phyloP scores from a whole-genome alignment of 2,888 invertebrate genomes.

The Sphecodes monilicornis region DNA sequence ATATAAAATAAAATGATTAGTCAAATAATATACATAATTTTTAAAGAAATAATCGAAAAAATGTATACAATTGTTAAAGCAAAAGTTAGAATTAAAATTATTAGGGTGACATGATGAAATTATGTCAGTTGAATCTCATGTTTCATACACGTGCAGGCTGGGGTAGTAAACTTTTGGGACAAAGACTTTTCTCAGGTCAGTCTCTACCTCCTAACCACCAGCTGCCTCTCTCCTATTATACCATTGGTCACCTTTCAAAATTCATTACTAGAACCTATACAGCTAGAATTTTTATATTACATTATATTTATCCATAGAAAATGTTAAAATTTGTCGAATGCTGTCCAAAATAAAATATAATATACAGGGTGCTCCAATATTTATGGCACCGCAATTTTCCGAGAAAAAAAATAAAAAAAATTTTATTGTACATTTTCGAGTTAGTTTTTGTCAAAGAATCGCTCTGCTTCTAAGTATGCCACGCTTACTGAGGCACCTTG shows the following conservation, averaged over 20 bases:
- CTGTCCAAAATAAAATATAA: neutral
- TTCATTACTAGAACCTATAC: slow-evolving; percentile 38
- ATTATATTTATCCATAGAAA: neutral
- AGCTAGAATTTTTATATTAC: neutral
- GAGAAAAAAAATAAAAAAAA: neutral
- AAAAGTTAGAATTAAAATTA: neutral
- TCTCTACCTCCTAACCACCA: slow-evolving; percentile 74
- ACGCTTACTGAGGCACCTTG: neutral
- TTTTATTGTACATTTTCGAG: neutral
- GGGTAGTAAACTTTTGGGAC: slow-evolving; percentile 69
- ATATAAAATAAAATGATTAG: neutral
- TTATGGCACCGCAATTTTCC: neutral
- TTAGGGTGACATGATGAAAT: neutral
- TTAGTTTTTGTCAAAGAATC: neutral
- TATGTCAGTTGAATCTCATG: slow-evolving; percentile 20
- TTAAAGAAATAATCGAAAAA: neutral
- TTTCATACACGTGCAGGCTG: slow-evolving; percentile 25
- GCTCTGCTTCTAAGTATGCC: neutral
- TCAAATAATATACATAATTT: neutral
- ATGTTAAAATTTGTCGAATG: neutral
- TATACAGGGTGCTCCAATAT: neutral
- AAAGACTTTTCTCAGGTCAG: slow-evolving; percentile 78
- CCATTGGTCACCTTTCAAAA: slow-evolving; percentile 55
- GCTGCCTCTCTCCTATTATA: slow-evolving; percentile 69
- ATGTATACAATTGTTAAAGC: neutral